phyloP scores from a whole-genome alignment of 2,797 vertebrate species.

The Myotis findleyi region DNA sequence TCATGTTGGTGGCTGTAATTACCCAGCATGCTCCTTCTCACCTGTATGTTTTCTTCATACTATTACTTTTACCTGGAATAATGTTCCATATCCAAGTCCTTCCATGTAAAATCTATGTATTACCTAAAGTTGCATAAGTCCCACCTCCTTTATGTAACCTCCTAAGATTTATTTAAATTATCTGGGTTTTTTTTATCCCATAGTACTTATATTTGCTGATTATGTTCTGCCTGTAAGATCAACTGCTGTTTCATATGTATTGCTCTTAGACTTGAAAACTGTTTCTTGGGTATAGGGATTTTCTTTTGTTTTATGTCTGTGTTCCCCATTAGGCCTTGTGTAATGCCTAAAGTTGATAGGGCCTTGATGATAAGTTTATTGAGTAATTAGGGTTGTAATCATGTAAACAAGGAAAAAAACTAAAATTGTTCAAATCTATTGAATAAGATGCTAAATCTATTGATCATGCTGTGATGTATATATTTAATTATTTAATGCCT shows the following conservation, averaged over 20 bases:
- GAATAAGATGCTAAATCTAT: not conserved
- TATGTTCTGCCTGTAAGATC: not conserved
- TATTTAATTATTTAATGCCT: not conserved
- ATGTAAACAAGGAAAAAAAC: constrained; percentile 25
- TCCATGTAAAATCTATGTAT: not conserved
- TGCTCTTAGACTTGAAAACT: not conserved
- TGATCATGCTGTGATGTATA: too few relatives aligned
- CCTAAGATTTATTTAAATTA: not conserved
- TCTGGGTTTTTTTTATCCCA: not conserved
- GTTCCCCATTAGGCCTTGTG: not conserved
- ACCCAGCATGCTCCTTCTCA: not conserved
- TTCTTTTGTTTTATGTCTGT: not conserved
- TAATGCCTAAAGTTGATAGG: not conserved
- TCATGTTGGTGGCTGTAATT: not conserved
- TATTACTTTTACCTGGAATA: not conserved
- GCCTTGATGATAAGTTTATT: not conserved
- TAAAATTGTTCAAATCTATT: not conserved
- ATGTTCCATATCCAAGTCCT: not conserved
- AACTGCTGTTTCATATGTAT: not conserved
- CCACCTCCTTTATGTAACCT: not conserved
- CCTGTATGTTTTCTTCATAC: not conserved
- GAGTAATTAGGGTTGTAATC: not conserved
- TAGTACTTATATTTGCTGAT: not conserved
- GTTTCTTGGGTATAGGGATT: not conserved
- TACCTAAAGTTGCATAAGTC: not conserved